Conservation (phyloP, 2,113 vertebrate genomes). For the Laticauda colubrina region DNA sequence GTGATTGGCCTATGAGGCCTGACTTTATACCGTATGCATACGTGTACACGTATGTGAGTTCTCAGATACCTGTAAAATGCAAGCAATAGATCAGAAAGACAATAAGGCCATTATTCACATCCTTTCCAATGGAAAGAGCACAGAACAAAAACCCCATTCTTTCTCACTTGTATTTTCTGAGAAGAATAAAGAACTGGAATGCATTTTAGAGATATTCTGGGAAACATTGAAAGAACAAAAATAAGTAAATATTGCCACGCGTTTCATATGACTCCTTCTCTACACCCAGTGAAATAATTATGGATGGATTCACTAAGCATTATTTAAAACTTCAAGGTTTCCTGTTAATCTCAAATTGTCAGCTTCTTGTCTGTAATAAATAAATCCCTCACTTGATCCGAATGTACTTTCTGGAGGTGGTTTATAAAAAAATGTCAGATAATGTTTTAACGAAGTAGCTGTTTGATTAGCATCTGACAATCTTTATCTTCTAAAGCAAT, state of each 20-base stretch:
- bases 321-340: not conserved
- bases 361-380: not conserved
- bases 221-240: not conserved
- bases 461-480: not conserved
- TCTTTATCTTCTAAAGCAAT: not conserved
- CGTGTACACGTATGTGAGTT: not conserved
- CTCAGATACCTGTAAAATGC: not conserved
- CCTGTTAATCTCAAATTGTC: not conserved
- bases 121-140: not conserved
- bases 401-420: not conserved
- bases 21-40: not conserved
- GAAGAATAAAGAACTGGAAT: not conserved
- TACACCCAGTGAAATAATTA: not conserved
- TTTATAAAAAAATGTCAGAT: not conserved
- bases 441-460: not conserved
- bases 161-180: not conserved
- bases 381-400: not conserved
- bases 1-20: not conserved
- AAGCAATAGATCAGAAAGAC: not conserved
- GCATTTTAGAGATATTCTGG: not conserved
- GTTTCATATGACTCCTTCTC: not conserved
- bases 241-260: not conserved
- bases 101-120: not conserved
- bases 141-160: not conserved
- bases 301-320: not conserved